phyloP scores from a whole-genome alignment of 2,113 vertebrate genomes.

The Odontesthes bonariensis region DNA sequence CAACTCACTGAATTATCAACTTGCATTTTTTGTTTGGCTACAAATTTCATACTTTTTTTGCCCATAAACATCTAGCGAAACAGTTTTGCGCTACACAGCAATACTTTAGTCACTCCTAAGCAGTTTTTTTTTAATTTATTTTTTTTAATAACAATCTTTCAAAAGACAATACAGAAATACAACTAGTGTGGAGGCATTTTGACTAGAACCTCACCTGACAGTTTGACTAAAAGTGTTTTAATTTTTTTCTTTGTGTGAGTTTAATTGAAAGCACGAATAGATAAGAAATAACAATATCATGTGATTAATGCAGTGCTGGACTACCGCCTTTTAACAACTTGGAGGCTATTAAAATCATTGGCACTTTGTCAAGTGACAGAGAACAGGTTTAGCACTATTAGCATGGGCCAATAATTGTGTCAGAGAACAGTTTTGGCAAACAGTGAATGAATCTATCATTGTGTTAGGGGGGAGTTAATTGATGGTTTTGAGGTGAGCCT shows the following conservation, averaged over 20 bases:
- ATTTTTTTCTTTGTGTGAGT: constrained; percentile 16
- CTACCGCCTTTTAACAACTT: constrained; percentile 37
- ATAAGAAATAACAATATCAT: constrained; percentile 28
- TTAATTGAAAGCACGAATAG: constrained; percentile 28
- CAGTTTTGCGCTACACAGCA: no score
- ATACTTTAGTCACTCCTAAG: no score
- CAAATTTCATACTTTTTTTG: no score
- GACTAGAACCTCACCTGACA: neutral
- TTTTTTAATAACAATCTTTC: no score
- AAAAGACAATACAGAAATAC: neutral
- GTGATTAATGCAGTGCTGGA: constrained; percentile 40
- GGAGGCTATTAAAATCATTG: constrained; percentile 39
- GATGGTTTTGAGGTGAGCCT: constrained; percentile 60
- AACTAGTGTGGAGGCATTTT: neutral
- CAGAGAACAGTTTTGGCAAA: constrained; percentile 67
- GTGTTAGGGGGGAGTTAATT: constrained; percentile 62
- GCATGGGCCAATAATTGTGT: constrained; percentile 45
- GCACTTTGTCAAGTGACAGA: constrained; percentile 39
- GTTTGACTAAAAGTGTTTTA: constrained; percentile 1
- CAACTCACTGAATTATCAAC: no score
- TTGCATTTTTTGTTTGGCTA: no score
- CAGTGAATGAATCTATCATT: constrained; percentile 67
- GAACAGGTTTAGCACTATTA: constrained; percentile 66
- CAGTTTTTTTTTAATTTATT: no score
- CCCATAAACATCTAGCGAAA: no score